Conservation (phyloP, 2,113 vertebrate genomes). For the Diadophis punctatus region DNA sequence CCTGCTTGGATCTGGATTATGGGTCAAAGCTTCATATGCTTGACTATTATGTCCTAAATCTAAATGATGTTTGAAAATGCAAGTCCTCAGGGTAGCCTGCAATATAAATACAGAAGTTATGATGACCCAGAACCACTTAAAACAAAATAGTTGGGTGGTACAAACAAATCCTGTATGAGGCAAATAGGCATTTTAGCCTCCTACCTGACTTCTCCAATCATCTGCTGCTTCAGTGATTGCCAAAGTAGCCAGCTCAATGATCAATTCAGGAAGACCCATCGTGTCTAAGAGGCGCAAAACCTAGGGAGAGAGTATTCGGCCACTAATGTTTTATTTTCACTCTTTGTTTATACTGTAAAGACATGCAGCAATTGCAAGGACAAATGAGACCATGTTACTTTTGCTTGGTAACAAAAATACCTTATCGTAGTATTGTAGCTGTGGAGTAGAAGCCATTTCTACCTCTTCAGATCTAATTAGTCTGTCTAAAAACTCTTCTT, state of each 20-base stretch:
- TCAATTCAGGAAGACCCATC: slow-evolving; percentile 83
- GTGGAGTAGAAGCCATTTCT: slow-evolving; percentile 65
- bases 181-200: background rate
- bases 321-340: background rate
- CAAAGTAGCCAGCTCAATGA: slow-evolving; percentile 84
- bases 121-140: accelerated
- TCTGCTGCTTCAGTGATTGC: slow-evolving; percentile 81
- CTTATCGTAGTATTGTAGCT: slow-evolving; percentile 92
- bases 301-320: slow-evolving; percentile 55
- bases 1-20: slow-evolving; percentile 92
- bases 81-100: slow-evolving; percentile 91
- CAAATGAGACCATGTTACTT: accelerated
- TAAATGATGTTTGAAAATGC: slow-evolving; percentile 95
- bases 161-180: background rate
- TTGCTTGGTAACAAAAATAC: slow-evolving; percentile 38
- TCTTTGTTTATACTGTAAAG: background rate
- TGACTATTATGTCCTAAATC: slow-evolving; percentile 91
- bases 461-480: slow-evolving; percentile 82
- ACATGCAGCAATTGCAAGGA: background rate
- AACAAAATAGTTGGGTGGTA: background rate
- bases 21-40: slow-evolving; percentile 89
- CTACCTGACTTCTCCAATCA: slow-evolving; percentile 83
- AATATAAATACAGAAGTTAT: background rate
- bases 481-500: slow-evolving; percentile 88
- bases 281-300: slow-evolving; percentile 87